A percentile compares a stretch with the other conserved stretches of the same genome.
Evolutionary conservation across 2,888 invertebrate genomes (phyloP).

Genomic region (Frankliniella intonsa): DNA sequence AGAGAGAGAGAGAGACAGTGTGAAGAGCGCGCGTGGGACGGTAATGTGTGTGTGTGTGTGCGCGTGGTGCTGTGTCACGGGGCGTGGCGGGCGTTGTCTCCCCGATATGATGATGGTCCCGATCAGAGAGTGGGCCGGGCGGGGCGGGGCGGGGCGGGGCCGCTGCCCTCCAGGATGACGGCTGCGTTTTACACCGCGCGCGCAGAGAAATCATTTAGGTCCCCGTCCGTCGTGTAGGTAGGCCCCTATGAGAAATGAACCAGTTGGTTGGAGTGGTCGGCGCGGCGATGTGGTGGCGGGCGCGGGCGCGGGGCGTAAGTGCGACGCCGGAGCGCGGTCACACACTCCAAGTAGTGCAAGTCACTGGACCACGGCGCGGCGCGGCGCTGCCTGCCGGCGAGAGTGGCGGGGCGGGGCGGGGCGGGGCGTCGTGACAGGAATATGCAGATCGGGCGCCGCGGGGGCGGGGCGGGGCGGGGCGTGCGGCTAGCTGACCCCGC

Average conservation of each 20-base stretch:
- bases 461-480: not conserved
- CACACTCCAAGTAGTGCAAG: constrained; percentile 37
- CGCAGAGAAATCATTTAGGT: too few species aligned
- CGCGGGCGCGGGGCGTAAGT: too few species aligned
- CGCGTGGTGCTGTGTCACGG: not conserved
- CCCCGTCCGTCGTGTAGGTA: too few species aligned
- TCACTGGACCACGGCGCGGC: constrained; percentile 40
- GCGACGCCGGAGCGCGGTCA: not conserved
- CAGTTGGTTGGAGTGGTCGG: too few species aligned
- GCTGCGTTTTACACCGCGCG: too few species aligned
- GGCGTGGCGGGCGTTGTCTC: not conserved
- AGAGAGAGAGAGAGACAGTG: not conserved
- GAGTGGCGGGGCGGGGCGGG: not conserved
- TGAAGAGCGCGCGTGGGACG: not conserved
- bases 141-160: not conserved
- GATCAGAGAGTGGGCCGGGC: not conserved
- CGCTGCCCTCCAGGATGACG: not conserved
- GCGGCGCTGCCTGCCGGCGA: not conserved
- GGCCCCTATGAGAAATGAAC: too few species aligned
- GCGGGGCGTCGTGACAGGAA: not conserved
- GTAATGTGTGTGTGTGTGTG: not conserved
- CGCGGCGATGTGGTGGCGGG: too few species aligned
- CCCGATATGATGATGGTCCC: not conserved
- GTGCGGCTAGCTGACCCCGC: not conserved
- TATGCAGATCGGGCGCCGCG: constrained; percentile 20